Evolutionary conservation across 1,140 invertebrate species (phyloP).

Genomic region (Drosophila lacertosa): DNA sequence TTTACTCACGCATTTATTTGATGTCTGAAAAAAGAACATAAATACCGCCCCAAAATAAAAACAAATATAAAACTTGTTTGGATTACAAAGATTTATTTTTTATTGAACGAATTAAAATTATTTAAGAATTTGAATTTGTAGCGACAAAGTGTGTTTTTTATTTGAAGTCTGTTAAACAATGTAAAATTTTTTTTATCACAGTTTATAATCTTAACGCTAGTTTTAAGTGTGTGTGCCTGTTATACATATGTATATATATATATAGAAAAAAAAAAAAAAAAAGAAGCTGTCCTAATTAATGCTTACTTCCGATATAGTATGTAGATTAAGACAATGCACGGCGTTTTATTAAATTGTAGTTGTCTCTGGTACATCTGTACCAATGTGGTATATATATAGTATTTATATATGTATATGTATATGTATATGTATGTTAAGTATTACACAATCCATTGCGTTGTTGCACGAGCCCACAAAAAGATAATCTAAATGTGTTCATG

Average conservation of each 20-base stretch:
- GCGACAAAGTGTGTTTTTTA: constrained; percentile 60
- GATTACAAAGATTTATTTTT: constrained; percentile 71
- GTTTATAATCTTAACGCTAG: constrained; percentile 74
- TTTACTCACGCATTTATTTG: too few relatives aligned
- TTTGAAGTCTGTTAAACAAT: constrained; percentile 77
- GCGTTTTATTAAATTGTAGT: constrained; percentile 20
- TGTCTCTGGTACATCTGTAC: constrained; percentile 16
- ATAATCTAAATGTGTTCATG: constrained; percentile 8
- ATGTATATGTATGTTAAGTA: constrained; percentile 48
- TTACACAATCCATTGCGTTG: constrained; percentile 66
- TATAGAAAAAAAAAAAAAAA: too few relatives aligned
- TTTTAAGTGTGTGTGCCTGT: constrained; percentile 32
- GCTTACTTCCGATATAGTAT: constrained; percentile 23
- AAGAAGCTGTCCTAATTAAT: constrained; percentile 27
- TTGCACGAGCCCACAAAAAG: constrained; percentile 64
- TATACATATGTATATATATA: too few relatives aligned
- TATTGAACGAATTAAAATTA: constrained; percentile 77
- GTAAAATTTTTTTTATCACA: constrained; percentile 76
- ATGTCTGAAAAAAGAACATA: not conserved
- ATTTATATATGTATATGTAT: constrained; percentile 25
- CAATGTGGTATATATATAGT: constrained; percentile 17
- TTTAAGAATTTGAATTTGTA: constrained; percentile 67
- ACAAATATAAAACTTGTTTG: constrained; percentile 2
- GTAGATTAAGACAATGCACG: constrained; percentile 44
- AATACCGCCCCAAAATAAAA: not conserved